Base-by-base conservation (phyloP, 92 coral and sea anemone genomes). In the Paragorgia papillata region DNA sequence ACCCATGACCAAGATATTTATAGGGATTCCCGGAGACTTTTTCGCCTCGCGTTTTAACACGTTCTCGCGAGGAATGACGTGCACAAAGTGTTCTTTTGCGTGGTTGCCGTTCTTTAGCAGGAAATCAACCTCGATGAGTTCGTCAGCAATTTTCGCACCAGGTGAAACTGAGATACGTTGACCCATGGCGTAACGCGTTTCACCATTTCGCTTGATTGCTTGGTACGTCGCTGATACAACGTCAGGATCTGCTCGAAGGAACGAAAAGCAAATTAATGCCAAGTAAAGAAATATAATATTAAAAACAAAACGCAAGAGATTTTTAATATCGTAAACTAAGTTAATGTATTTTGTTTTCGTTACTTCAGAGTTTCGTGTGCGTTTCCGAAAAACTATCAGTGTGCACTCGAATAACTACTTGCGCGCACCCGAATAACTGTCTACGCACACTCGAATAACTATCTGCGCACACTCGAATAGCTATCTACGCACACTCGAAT, bases 81-180 rank as follows among this genome's bases (percentile, higher is more conserved):
- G 65, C 35, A 59, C 20, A 19, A 26, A 29, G 15, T 26, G 33
- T 24, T 59, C 65, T 9, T 19, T 59, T 6, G 65, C 65, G 65
- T 59, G 65, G 9, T 59, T 26, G 3, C 27, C 17, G 65, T 59
- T 59, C 7, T 59, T 34, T 59, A 59, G 33, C 2, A 24, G 15
- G 65, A 59, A 59, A 19, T 59, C 65, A 2, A 59, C 65, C 14
- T 59, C 65, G 65, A 59, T 59, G 33, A 59, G 65, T 24, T 19
- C 37, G 1, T 59, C 65, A 5, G 7, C 17, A 34, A 59, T 59
- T 34, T 6, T 59, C 35, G 29, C 1, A 2, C 65, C 65, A 29
- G 65, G 18, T 9, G 33, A 14, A 15, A 59, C 65, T 22, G 65
- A 34, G 6, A 26, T 27, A 34, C 65, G 22, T 15, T 5, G n/a